A percentile compares a stretch with the other conserved stretches of the same genome.
These are phyloP conservation scores for Nyctalus aviator DNA, from an alignment of 2,797 vertebrate species.

Conservation along the genomic window DNA sequence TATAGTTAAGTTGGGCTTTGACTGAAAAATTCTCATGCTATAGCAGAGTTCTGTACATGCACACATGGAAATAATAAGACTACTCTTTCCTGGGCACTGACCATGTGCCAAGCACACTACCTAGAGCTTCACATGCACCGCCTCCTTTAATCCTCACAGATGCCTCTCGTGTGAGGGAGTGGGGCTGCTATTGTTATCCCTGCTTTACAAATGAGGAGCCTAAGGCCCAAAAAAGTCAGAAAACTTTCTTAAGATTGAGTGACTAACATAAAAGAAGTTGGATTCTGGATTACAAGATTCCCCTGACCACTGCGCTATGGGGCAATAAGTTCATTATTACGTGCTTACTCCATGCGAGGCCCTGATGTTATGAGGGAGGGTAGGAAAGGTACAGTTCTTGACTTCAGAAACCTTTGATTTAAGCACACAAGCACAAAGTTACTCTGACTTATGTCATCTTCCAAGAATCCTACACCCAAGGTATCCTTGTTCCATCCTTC, in stretches of 20 bases:
- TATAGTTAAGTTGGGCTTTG: slow-evolving; percentile 4
- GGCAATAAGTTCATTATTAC: background rate
- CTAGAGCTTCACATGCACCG: background rate
- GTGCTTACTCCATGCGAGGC: background rate
- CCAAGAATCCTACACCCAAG: background rate
- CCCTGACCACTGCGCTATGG: background rate
- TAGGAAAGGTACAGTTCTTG: background rate
- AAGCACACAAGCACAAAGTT: background rate
- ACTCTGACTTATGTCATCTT: background rate
- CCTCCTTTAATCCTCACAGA: background rate
- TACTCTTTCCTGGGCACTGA: background rate
- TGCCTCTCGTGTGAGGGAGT: fast-evolving
- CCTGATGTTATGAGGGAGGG: background rate
- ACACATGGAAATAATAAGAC: background rate
- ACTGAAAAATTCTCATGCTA: background rate
- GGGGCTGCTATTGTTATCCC: background rate
- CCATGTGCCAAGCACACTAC: background rate
- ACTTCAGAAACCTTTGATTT: background rate
- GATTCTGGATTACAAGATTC: background rate
- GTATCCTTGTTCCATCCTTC: background rate
- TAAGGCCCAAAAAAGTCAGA: background rate
- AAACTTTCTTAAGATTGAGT: background rate
- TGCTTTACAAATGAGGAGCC: background rate
- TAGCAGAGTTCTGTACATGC: background rate
- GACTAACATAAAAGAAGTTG: background rate